phyloP scores from a whole-genome alignment of 2,113 vertebrate genomes.

The Hepsetus odoe region DNA sequence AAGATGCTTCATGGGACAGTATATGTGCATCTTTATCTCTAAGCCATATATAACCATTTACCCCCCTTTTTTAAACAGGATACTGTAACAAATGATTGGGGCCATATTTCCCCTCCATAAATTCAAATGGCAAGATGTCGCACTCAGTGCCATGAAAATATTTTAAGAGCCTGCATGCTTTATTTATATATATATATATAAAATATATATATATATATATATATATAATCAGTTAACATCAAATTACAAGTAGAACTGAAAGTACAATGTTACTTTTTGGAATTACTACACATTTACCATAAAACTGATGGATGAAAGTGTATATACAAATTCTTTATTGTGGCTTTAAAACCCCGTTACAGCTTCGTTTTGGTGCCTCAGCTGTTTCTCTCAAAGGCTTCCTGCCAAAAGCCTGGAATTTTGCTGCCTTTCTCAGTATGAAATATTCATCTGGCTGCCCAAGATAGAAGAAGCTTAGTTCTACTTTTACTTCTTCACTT shows the following conservation, averaged over 20 bases:
- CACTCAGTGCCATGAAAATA: background rate
- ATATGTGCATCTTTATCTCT: no score
- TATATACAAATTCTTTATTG: background rate
- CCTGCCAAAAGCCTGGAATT: background rate
- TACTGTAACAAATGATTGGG: background rate
- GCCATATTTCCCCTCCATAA: background rate
- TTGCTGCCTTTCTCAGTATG: background rate
- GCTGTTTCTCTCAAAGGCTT: background rate
- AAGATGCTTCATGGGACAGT: no score
- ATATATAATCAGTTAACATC: background rate
- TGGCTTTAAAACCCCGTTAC: background rate
- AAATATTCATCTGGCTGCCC: background rate
- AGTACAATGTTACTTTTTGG: background rate
- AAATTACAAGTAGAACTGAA: background rate
- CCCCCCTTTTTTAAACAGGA: no score
- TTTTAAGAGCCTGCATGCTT: background rate
- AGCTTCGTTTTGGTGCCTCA: background rate
- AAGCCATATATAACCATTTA: no score
- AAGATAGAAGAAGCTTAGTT: conserved; percentile 5
- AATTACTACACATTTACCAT: background rate
- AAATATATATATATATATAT: no score
- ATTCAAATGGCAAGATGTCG: background rate
- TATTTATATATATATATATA: no score
- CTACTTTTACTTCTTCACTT: background rate
- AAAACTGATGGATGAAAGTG: background rate